These are phyloP conservation scores for Hemicordylus capensis DNA, from an alignment of 2,113 vertebrate species.

Conservation along the genomic window DNA sequence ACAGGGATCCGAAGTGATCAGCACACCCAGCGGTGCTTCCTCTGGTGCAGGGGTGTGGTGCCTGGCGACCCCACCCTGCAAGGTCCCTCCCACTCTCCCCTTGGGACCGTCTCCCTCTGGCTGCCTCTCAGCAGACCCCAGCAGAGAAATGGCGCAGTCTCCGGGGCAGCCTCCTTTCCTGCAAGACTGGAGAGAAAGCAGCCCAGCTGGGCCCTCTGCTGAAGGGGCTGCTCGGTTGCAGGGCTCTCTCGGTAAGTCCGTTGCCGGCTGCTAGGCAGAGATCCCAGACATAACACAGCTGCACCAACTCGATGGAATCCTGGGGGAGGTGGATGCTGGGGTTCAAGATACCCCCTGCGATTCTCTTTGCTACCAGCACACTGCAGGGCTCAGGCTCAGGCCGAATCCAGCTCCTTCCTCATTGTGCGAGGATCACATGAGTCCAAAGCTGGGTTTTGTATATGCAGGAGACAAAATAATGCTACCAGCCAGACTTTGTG, in stretches of 20 bases:
- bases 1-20: not conserved
- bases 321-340: not conserved
- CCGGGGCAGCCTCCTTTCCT: not conserved
- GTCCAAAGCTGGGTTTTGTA: not conserved
- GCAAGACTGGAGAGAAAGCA: not conserved
- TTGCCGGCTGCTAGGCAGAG: not conserved
- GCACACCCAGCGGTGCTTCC: no score
- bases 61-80: not conserved
- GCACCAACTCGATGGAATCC: not conserved
- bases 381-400: no score
- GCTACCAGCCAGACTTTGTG: not conserved
- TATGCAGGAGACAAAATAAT: not conserved
- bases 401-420: no score
- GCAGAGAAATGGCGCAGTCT: no score
- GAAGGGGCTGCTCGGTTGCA: no score
- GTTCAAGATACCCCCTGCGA: no score
- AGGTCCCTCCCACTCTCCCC: not conserved
- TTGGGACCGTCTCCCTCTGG: not conserved
- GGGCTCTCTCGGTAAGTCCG: no score
- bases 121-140: not conserved
- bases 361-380: no score
- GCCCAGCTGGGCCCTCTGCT: rapidly evolving
- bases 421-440: no score
- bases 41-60: not conserved
- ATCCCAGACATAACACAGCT: not conserved